phyloP scores from a whole-genome alignment of 2,888 invertebrate species.

The Deilephila elpenor region DNA sequence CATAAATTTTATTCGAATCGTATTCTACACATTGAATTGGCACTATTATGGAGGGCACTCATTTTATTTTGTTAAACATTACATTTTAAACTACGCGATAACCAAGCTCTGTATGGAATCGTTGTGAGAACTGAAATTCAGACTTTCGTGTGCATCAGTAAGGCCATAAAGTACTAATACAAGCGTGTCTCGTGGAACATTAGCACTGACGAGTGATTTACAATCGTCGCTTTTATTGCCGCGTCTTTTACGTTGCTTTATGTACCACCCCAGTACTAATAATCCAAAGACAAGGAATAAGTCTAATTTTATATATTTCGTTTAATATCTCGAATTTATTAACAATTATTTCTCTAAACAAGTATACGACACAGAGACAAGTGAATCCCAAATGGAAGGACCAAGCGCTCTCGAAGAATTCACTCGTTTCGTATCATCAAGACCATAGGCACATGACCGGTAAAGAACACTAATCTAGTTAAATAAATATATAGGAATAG shows the following conservation, averaged over 20 bases:
- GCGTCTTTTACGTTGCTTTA: neutral
- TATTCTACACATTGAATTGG: constrained; percentile 63
- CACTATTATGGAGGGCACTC: constrained; percentile 79
- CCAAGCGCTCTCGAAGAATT: neutral
- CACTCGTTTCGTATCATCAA: constrained; percentile 5
- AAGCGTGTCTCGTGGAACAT: constrained; percentile 18
- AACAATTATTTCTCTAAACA: constrained; percentile 21
- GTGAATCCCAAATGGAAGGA: constrained; percentile 4
- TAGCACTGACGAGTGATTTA: neutral
- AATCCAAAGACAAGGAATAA: constrained; percentile 14
- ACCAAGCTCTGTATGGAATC: constrained; percentile 30
- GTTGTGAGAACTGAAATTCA: constrained; percentile 28
- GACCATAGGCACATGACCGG: constrained; percentile 26
- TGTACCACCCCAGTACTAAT: neutral
- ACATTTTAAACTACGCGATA: constrained; percentile 19
- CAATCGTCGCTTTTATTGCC: neutral
- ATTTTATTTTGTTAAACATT: constrained; percentile 43
- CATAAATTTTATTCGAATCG: constrained; percentile 46
- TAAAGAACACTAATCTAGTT: constrained; percentile 25
- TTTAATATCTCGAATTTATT: constrained; percentile 22
- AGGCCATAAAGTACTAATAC: constrained; percentile 26
- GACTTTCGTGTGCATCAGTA: constrained; percentile 26
- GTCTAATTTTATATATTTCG: constrained; percentile 27
- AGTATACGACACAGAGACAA: constrained; percentile 5
- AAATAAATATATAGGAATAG: constrained; percentile 26